Percentiles rank a stretch among this genome's conserved stretches.
Evolutionary conservation across 2,888 invertebrate species (phyloP).

Genomic region (Drosophila neonasuta): DNA sequence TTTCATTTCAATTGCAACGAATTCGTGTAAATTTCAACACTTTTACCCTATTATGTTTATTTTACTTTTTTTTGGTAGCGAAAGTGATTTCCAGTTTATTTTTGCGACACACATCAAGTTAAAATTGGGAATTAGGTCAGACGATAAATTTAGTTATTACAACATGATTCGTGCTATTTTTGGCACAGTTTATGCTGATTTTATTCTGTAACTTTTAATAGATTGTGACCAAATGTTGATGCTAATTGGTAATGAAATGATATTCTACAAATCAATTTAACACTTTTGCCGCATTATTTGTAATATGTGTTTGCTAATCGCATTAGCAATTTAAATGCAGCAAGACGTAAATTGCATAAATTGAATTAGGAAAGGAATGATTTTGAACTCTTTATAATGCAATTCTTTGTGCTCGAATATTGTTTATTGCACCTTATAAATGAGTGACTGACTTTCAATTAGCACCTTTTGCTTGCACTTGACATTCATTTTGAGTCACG

Average conservation of each 20-base stretch:
- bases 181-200: background rate
- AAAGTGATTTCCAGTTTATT: conserved; percentile 35
- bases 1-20: conserved; percentile 39
- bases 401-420: conserved; percentile 13
- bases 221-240: background rate
- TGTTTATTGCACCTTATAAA: conserved; percentile 1
- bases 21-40: conserved; percentile 9
- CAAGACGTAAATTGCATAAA: conserved; percentile 8
- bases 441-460: conserved; percentile 30
- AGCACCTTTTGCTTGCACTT: conserved; percentile 32
- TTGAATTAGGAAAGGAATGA: conserved; percentile 11
- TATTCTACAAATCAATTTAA: conserved; percentile 9
- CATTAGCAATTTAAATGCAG: conserved; percentile 26
- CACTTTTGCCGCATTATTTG: conserved; percentile 6
- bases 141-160: background rate
- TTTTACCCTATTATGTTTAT: conserved; percentile 25
- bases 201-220: conserved; percentile 1
- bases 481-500: conserved; percentile 14
- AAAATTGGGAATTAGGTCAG: conserved; percentile 19
- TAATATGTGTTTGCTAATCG: conserved; percentile 29
- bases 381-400: conserved; percentile 1
- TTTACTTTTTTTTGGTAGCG: conserved; percentile 15
- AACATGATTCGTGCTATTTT: conserved; percentile 5
- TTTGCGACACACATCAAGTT: conserved; percentile 31
- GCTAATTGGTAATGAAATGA: conserved; percentile 5